A percentile compares a stretch with the other conserved stretches of the same genome.
Evolutionary conservation across 2,113 vertebrate genomes (phyloP).

Genomic region (Aphyosemion australe): DNA sequence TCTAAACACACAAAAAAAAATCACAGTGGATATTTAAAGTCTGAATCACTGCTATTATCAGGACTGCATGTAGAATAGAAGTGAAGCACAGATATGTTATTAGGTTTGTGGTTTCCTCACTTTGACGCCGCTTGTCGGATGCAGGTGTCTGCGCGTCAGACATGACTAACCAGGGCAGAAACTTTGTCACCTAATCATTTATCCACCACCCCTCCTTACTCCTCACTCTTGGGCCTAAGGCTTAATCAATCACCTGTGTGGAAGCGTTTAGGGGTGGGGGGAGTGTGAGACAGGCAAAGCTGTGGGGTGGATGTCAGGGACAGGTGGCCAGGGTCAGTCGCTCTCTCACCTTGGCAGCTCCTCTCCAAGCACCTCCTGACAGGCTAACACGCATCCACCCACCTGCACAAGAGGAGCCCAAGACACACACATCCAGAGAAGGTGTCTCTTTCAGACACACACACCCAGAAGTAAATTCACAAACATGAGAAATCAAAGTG

Average conservation of each 20-base stretch:
- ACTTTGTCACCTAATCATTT: slow-evolving; percentile 45
- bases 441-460: slow-evolving; percentile 33
- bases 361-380: slow-evolving; percentile 68
- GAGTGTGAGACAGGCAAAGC: slow-evolving; percentile 12
- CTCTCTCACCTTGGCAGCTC: slow-evolving; percentile 71
- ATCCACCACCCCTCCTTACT: slow-evolving; percentile 34
- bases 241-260: slow-evolving; percentile 73
- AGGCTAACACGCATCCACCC: slow-evolving; percentile 67
- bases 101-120: slow-evolving; percentile 7
- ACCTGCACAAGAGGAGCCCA: slow-evolving; percentile 57
- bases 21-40: slow-evolving; percentile 2
- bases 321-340: slow-evolving; percentile 76
- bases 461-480: neutral
- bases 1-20: slow-evolving; percentile 6
- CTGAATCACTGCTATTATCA: slow-evolving; percentile 30
- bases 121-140: slow-evolving; percentile 13
- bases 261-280: slow-evolving; percentile 27
- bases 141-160: slow-evolving; percentile 62
- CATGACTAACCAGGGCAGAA: slow-evolving; percentile 58
- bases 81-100: slow-evolving; percentile 3
- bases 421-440: slow-evolving; percentile 26
- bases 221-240: slow-evolving; percentile 27
- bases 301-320: slow-evolving; percentile 61
- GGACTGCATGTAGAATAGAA: slow-evolving; percentile 8
- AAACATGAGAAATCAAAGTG: slow-evolving; percentile 16